A percentile compares a stretch with the other conserved stretches of the same genome.
phyloP scores from a whole-genome alignment of 2,113 vertebrate species.

The Gymnobelideus leadbeateri region DNA sequence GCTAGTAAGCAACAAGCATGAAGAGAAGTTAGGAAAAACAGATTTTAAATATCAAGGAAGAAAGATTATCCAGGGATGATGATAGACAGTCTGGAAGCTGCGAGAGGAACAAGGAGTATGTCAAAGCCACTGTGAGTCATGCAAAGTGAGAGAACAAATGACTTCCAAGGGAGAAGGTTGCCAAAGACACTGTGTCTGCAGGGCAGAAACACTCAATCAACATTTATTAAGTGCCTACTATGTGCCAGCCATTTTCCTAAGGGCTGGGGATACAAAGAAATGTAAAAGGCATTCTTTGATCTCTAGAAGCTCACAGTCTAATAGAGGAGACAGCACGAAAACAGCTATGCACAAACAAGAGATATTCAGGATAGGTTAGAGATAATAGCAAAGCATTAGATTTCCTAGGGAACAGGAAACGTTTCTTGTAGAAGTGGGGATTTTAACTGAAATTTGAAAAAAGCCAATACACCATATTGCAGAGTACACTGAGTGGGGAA shows the following conservation, averaged over 20 bases:
- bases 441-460: background rate
- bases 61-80: background rate
- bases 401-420: background rate
- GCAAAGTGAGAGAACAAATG: background rate
- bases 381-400: background rate
- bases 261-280: background rate
- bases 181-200: background rate
- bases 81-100: background rate
- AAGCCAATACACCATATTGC: background rate
- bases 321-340: background rate
- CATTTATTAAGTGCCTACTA: background rate
- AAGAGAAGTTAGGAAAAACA: background rate
- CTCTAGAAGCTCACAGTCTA: background rate
- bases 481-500: background rate
- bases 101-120: background rate
- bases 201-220: background rate
- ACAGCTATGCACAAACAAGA: background rate
- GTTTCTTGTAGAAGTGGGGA: background rate
- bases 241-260: background rate
- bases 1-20: background rate
- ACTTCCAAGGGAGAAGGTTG: background rate
- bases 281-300: background rate
- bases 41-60: background rate
- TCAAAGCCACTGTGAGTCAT: background rate
- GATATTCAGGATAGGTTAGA: background rate